Conservation (phyloP, 2,797 vertebrate genomes). For the Acanthurus leucopareius region DNA sequence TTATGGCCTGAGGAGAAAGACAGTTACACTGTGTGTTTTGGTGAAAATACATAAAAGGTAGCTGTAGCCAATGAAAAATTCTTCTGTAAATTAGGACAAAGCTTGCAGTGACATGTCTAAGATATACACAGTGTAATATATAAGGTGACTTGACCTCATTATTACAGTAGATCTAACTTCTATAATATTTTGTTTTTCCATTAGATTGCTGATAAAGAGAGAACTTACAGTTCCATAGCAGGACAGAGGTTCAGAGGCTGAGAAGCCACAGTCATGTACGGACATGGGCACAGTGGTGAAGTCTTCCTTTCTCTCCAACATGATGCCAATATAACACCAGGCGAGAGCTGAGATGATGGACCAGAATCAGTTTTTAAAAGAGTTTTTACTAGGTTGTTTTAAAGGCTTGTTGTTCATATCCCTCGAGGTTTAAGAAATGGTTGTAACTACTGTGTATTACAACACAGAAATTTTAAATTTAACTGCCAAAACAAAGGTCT, state of each 20-base stretch:
- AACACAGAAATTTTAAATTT: background rate
- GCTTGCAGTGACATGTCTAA: background rate
- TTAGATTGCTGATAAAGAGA: too few relatives aligned
- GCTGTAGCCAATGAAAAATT: background rate
- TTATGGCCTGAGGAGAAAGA: conserved; percentile 85
- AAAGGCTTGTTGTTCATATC: background rate
- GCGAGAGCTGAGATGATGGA: conserved; percentile 79
- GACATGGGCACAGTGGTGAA: conserved; percentile 87
- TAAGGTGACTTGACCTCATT: background rate
- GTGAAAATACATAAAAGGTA: background rate
- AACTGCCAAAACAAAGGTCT: background rate
- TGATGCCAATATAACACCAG: conserved; percentile 90
- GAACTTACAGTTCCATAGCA: conserved; percentile 87
- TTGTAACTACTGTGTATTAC: background rate
- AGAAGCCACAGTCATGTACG: conserved; percentile 89
- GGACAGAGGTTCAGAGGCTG: conserved; percentile 85
- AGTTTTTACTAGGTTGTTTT: background rate
- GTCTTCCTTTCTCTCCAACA: conserved; percentile 88
- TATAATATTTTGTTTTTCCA: background rate
- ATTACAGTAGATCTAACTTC: background rate
- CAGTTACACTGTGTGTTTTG: background rate
- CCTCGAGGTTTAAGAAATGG: background rate
- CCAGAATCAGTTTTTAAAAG: background rate
- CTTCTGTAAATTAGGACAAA: background rate
- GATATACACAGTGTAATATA: background rate